Percentiles rank a stretch among this genome's conserved stretches.
Evolutionary conservation across 2,888 invertebrate genomes (phyloP).

Genomic region (Dasypolia templi): DNA sequence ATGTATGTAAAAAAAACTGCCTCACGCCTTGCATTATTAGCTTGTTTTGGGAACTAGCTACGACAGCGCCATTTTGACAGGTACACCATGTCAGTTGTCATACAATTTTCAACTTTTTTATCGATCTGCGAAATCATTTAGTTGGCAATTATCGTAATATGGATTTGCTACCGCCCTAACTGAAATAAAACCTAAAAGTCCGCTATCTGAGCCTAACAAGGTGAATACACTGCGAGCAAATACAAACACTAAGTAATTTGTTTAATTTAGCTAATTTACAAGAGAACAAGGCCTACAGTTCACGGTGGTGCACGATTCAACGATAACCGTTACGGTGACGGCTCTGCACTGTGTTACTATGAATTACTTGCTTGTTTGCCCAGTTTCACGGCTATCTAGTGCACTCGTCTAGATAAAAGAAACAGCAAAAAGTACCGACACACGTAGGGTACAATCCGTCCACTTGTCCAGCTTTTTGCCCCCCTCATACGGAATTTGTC

Average conservation of each 20-base stretch:
- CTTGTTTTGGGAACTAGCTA: too few relatives aligned
- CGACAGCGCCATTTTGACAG: too few relatives aligned
- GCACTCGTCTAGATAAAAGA: slow-evolving; percentile 12
- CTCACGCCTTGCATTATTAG: too few relatives aligned
- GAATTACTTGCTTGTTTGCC: slow-evolving; percentile 52
- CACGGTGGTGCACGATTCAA: slow-evolving; percentile 60
- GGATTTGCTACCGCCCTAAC: background rate
- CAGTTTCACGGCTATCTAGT: slow-evolving; percentile 36
- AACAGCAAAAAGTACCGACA: background rate
- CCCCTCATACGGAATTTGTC: too few relatives aligned
- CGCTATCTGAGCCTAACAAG: background rate
- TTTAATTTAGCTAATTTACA: slow-evolving; percentile 61
- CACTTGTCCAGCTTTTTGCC: background rate
- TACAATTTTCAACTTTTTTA: background rate
- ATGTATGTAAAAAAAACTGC: too few relatives aligned
- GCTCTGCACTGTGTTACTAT: slow-evolving; percentile 59
- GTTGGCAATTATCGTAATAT: background rate
- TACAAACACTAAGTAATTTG: slow-evolving; percentile 60
- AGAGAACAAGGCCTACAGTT: slow-evolving; percentile 53
- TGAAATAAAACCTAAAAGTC: background rate
- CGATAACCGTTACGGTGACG: slow-evolving; percentile 65
- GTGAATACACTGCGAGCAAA: slow-evolving; percentile 36
- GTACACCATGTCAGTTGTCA: too few relatives aligned
- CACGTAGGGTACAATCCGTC: background rate
- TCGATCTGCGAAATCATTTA: too few relatives aligned